Conservation (phyloP, 2,888 invertebrate genomes). For the Calliphora vomitoria region DNA sequence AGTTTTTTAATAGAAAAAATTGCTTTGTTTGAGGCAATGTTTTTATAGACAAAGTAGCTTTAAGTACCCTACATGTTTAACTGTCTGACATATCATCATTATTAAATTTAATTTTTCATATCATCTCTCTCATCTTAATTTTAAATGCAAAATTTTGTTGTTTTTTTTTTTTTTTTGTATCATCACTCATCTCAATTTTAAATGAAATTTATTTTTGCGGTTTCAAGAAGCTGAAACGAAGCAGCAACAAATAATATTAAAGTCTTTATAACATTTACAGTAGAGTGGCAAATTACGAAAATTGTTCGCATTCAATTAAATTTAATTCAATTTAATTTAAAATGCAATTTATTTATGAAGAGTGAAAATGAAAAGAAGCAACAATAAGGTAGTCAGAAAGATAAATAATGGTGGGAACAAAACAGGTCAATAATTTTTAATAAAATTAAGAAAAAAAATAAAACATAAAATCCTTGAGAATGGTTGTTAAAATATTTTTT, state of each 20-base stretch:
- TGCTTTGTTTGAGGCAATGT: neutral
- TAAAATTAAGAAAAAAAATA: neutral
- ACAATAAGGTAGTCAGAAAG: neutral
- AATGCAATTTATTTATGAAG: slow-evolving; percentile 53
- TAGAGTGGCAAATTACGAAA: slow-evolving; percentile 36
- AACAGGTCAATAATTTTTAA: neutral
- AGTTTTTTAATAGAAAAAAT: no score
- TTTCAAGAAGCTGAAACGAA: slow-evolving; percentile 13
- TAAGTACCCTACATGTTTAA: no score
- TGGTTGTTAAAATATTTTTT: neutral
- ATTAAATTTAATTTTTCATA: no score
- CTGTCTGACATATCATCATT: no score
- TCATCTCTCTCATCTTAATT: no score
- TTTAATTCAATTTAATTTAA: slow-evolving; percentile 68
- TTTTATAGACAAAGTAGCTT: neutral
- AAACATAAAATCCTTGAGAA: neutral
- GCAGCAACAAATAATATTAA: neutral
- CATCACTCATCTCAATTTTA: slow-evolving; percentile 28
- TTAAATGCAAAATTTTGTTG: no score
- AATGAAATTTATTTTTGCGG: slow-evolving; percentile 46
- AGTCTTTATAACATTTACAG: neutral
- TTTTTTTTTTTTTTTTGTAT: no score
- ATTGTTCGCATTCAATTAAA: slow-evolving; percentile 65
- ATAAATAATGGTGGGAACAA: slow-evolving; percentile 36
- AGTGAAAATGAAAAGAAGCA: slow-evolving; percentile 1